phyloP scores from a whole-genome alignment of 2,797 vertebrate species.

The Gymnocypris eckloni region DNA sequence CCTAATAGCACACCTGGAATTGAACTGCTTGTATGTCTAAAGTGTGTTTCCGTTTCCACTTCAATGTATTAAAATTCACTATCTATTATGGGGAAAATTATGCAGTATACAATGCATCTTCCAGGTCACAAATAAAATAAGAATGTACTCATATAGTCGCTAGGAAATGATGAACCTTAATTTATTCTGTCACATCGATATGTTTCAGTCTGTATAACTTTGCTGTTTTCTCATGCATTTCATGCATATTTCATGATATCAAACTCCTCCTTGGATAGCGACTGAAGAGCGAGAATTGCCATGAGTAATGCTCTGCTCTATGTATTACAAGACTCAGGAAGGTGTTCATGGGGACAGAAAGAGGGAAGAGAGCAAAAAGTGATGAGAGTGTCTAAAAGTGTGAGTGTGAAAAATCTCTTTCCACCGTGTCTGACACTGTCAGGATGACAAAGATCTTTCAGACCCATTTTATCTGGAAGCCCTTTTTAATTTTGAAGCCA shows the following conservation, averaged over 20 bases:
- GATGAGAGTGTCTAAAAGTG: conserved; percentile 28
- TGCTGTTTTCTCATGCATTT: conserved; percentile 48
- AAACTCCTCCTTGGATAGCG: conserved; percentile 29
- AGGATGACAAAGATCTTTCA: conserved; percentile 19
- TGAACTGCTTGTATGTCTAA: not conserved
- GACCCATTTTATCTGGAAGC: conserved; percentile 1
- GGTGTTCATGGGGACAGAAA: not conserved
- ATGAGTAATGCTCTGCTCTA: conserved; percentile 3
- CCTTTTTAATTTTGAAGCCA: not conserved
- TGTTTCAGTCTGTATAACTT: conserved; percentile 7
- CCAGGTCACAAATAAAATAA: not conserved
- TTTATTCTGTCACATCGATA: conserved; percentile 33
- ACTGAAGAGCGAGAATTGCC: conserved; percentile 17
- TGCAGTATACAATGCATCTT: not conserved
- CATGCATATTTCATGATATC: conserved; percentile 53
- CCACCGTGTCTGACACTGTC: not conserved
- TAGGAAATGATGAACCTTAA: conserved; percentile 28
- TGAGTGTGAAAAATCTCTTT: not conserved
- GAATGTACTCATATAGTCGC: conserved; percentile 4
- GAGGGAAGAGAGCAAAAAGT: conserved; percentile 1
- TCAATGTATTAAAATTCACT: not conserved
- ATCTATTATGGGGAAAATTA: not conserved
- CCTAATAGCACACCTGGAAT: not conserved
- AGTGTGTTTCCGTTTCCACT: not conserved
- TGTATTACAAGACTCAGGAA: conserved; percentile 4